phyloP scores from a whole-genome alignment of 1,140 invertebrate genomes.

The Ridgeia piscesae region DNA sequence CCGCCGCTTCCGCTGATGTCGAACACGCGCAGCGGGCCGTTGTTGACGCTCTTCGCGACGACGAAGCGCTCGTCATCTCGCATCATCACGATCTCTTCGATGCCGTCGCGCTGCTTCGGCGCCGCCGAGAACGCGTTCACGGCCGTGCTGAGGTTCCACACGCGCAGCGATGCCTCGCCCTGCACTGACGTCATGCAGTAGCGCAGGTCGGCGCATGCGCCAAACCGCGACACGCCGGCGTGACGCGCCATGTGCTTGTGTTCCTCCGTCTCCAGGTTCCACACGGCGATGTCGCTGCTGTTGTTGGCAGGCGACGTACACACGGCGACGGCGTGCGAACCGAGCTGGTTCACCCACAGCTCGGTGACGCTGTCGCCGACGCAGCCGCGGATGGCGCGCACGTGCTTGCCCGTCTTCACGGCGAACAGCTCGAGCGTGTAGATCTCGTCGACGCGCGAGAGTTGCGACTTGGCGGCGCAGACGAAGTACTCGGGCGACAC shows the following conservation, averaged over 20 bases:
- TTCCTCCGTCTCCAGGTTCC: slow-evolving; percentile 57
- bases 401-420: slow-evolving; percentile 41
- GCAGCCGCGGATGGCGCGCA: slow-evolving; percentile 51
- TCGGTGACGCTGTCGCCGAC: slow-evolving; percentile 43
- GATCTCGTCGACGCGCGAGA: slow-evolving; percentile 47
- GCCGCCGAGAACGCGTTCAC: slow-evolving; percentile 45
- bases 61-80: slow-evolving; percentile 48
- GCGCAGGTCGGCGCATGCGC: slow-evolving; percentile 46
- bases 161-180: slow-evolving; percentile 43
- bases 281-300: slow-evolving; percentile 50
- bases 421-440: slow-evolving; percentile 52
- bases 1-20: slow-evolving; percentile 48
- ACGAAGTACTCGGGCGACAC: slow-evolving; percentile 50
- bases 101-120: slow-evolving; percentile 43
- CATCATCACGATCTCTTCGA: slow-evolving; percentile 48
- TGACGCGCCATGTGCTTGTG: slow-evolving; percentile 56
- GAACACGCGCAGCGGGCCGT: slow-evolving; percentile 52
- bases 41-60: slow-evolving; percentile 48
- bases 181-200: slow-evolving; percentile 47
- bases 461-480: slow-evolving; percentile 45
- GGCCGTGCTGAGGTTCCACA: slow-evolving; percentile 51
- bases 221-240: slow-evolving; percentile 41
- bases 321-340: slow-evolving; percentile 48
- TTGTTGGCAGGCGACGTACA: slow-evolving; percentile 42
- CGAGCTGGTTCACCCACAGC: slow-evolving; percentile 45